phyloP scores from a whole-genome alignment of 2,113 vertebrate species.

The Halcyon senegalensis region DNA sequence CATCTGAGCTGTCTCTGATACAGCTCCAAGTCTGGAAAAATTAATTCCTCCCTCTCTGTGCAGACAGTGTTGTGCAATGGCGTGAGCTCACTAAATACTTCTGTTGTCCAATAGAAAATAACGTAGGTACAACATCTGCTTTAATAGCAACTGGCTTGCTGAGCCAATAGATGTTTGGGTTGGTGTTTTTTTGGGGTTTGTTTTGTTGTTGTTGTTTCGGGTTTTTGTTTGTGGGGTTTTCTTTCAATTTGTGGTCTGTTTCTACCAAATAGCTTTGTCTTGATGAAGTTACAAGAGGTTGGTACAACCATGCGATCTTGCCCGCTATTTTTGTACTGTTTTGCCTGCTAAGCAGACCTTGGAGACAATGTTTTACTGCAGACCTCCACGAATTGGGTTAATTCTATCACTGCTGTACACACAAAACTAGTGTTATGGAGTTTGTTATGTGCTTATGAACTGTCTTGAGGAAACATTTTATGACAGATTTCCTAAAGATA shows the following conservation, averaged over 20 bases:
- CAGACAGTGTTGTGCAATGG: slow-evolving; percentile 68
- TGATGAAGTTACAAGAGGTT: background rate
- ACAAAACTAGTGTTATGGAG: background rate
- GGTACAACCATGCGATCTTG: background rate
- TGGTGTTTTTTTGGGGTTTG: background rate
- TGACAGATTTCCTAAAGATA: background rate
- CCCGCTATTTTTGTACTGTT: background rate
- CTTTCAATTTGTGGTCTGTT: background rate
- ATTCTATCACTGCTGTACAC: background rate
- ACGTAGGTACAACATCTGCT: background rate
- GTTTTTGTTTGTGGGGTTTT: background rate
- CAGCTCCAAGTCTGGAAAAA: slow-evolving; percentile 69
- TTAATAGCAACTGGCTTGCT: background rate
- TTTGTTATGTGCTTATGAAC: background rate
- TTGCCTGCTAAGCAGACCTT: background rate
- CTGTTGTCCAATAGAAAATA: background rate
- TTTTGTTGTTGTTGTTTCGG: background rate
- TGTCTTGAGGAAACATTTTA: background rate
- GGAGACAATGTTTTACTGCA: background rate
- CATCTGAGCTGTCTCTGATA: slow-evolving; percentile 47
- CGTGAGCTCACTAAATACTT: slow-evolving; percentile 42
- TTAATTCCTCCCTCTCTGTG: slow-evolving; percentile 30
- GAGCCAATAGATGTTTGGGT: background rate
- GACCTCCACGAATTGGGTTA: background rate
- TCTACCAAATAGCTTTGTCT: background rate